A percentile compares a stretch with the other conserved stretches of the same genome.
These are phyloP conservation scores for Bufo gargarizans DNA, from an alignment of 2,113 vertebrate genomes.

Conservation along the genomic window DNA sequence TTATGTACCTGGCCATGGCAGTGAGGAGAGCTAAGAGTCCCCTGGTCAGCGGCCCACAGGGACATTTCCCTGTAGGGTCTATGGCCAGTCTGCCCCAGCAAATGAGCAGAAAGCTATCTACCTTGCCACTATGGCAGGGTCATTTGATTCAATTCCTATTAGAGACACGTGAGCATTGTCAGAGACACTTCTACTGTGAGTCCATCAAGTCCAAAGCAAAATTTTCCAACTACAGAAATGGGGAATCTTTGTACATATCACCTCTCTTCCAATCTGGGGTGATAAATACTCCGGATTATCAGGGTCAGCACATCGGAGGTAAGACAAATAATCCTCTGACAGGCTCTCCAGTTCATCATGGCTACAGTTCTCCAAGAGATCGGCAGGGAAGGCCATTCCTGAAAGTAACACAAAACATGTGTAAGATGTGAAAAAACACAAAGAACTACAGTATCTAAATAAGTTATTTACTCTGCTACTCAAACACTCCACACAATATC, in stretches of 20 bases:
- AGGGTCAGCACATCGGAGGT: slow-evolving; percentile 72
- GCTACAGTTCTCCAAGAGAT: slow-evolving; percentile 75
- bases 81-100: no score
- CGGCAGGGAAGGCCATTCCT: slow-evolving; percentile 88
- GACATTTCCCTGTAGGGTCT: no score
- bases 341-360: slow-evolving; percentile 76
- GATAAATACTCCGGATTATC: slow-evolving; percentile 71
- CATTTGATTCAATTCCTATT: no score
- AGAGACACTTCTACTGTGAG: not conserved
- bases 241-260: slow-evolving; percentile 54
- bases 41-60: no score
- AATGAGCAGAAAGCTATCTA: no score
- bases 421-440: not conserved
- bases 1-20: no score
- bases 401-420: slow-evolving; percentile 33
- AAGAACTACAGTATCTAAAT: no score
- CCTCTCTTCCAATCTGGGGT: slow-evolving; percentile 67
- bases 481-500: not conserved
- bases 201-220: not conserved
- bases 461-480: no score
- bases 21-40: no score
- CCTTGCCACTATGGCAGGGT: no score
- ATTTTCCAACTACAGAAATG: not conserved
- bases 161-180: not conserved
- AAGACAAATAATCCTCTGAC: slow-evolving; percentile 74